Evolutionary conservation across 2,888 invertebrate species (phyloP).

Genomic region (Onthophagus sagittarius): DNA sequence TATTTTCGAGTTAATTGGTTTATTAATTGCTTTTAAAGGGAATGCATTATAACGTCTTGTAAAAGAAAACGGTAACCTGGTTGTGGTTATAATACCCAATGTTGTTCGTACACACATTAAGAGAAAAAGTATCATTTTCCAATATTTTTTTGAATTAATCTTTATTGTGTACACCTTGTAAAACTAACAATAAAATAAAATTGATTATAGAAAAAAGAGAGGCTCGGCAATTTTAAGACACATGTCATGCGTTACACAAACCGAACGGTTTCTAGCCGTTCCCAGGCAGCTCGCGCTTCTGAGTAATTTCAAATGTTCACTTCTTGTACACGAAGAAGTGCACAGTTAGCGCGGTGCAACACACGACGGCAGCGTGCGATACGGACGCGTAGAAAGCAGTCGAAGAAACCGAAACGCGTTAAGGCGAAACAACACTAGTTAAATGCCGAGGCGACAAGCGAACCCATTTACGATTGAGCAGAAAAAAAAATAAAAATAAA

Average conservation of each 20-base stretch:
- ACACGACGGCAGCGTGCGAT: neutral
- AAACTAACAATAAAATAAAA: neutral
- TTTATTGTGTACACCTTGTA: neutral
- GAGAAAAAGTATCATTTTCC: neutral
- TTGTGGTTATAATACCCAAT: neutral
- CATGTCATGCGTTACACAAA: neutral
- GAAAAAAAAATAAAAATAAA: neutral
- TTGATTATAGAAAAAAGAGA: neutral
- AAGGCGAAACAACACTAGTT: neutral
- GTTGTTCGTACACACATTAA: neutral
- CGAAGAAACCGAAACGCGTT: neutral
- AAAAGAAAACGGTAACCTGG: neutral
- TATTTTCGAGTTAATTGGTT: neutral
- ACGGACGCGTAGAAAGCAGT: neutral
- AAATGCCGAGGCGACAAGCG: neutral
- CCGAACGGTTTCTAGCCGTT: neutral
- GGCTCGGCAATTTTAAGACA: neutral
- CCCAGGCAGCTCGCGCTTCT: conserved; percentile 5
- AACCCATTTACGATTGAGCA: neutral
- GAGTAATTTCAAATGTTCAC: conserved; percentile 12
- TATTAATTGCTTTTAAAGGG: neutral
- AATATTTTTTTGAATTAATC: neutral
- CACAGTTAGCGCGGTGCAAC: neutral
- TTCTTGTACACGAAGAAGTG: neutral
- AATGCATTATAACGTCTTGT: neutral